These are phyloP conservation scores for Camarhynchus parvulus DNA, from an alignment of 2,113 vertebrate genomes.

Conservation along the genomic window DNA sequence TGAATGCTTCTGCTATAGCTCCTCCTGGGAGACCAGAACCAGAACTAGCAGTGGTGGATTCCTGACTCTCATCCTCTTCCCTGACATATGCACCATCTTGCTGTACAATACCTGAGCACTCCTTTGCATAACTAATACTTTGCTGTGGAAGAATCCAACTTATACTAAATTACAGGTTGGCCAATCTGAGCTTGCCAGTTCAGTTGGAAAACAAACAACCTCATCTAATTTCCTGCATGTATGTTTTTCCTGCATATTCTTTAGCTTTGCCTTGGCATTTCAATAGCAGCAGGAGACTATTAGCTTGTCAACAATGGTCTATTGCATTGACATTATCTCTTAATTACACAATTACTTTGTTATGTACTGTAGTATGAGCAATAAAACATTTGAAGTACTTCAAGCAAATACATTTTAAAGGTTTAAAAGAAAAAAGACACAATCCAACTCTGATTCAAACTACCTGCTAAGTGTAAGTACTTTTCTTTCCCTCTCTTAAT, in stretches of 20 bases:
- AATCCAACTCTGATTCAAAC: conserved; percentile 10
- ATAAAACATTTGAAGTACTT: conserved; percentile 75
- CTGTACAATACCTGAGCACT: background rate
- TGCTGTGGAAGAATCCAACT: background rate
- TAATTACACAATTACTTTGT: conserved; percentile 80
- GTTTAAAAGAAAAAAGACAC: conserved; percentile 9
- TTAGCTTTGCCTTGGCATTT: conserved; percentile 68
- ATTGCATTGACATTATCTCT: conserved; percentile 77
- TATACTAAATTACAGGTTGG: background rate
- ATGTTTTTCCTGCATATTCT: conserved; percentile 49
- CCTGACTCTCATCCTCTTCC: background rate
- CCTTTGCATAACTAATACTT: background rate
- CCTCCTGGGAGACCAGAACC: background rate
- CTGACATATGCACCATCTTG: background rate
- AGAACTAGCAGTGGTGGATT: background rate
- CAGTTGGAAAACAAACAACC: conserved; percentile 39
- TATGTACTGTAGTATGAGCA: conserved; percentile 67
- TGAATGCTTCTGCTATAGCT: background rate
- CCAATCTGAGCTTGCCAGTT: conserved; percentile 25
- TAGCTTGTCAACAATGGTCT: conserved; percentile 78
- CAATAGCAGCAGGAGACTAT: conserved; percentile 67
- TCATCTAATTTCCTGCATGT: conserved; percentile 35
- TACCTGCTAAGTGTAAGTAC: conserved; percentile 29
- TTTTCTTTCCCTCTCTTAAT: background rate
- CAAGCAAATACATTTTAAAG: conserved; percentile 58